Conservation (phyloP, 2,888 invertebrate genomes). For the Patella caerulea region DNA sequence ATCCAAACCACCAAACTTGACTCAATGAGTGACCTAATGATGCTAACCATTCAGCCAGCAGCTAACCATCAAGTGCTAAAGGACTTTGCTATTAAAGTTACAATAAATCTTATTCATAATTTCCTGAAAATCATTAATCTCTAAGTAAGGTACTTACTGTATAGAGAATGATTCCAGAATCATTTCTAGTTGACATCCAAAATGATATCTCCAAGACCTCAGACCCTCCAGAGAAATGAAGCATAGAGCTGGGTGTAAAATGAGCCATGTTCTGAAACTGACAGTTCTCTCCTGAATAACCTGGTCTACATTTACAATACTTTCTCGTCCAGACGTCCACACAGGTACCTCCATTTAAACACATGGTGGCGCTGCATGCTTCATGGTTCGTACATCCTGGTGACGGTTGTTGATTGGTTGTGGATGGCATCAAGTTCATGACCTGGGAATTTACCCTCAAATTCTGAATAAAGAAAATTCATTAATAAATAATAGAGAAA, state of each 20-base stretch:
- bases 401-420: constrained; percentile 83
- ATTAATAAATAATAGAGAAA: too few relatives aligned
- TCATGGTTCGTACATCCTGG: constrained; percentile 85
- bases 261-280: constrained; percentile 52
- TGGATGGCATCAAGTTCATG: constrained; percentile 43
- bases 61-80: too few relatives aligned
- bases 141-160: constrained; percentile 48
- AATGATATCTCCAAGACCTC: constrained; percentile 45
- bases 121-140: too few relatives aligned
- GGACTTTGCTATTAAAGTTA: too few relatives aligned
- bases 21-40: too few relatives aligned
- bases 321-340: constrained; percentile 59
- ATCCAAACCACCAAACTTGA: too few relatives aligned
- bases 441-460: constrained; percentile 47
- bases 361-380: constrained; percentile 83
- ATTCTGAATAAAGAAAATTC: constrained; percentile 43
- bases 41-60: too few relatives aligned
- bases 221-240: constrained; percentile 47
- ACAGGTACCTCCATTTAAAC: constrained; percentile 63
- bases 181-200: constrained; percentile 42
- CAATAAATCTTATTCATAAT: too few relatives aligned
- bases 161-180: constrained; percentile 57
- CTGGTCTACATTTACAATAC: constrained; percentile 53
- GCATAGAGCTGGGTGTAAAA: constrained; percentile 49
- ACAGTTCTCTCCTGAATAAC: constrained; percentile 54